Base-by-base conservation (phyloP, 2,113 vertebrate genomes). In the Brevimyrus niger region DNA sequence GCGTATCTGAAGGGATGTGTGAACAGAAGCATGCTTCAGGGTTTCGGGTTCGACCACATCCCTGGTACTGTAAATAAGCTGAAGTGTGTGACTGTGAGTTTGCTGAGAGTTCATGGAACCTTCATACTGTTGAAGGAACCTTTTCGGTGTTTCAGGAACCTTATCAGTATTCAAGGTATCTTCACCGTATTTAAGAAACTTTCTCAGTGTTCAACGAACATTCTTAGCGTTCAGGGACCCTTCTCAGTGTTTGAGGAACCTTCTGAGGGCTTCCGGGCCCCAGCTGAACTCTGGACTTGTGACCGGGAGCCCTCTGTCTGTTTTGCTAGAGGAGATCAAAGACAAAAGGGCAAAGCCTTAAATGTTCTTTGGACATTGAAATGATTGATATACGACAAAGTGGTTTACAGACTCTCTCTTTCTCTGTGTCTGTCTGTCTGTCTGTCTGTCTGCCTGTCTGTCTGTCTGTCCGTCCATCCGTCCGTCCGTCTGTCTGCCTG, bases 241-340 rank as follows among this genome's bases (percentile, higher is more conserved):
- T 19, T 53, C 51, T 53, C 51, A 53, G 51, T 53, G 51, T 53
- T 50, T 3, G 11, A 13, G 48, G 48, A 50, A 50, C 48, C 11
- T 50, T 50, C 48, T 86, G 83, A 55, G 88, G 88, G 55, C 89
- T 90, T 86, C 86, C 69, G 85, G 82, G 82, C 65, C 82, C 15
- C 53, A 23, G 23, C 21, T 61, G 23, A 23, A 61, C 58, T 27
- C 50, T 82, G 83, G 69, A 86, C 88, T 73, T 47, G 44, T 89
- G 17, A 83, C 88, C 88, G 48, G 48, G 48, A 50, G 58, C 46
- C 88, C 46, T 89, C 85, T 50, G 88, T 89, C 27, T 89, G 58
- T 80, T 80, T 58, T 35, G 2, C 65, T 58, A 10, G 53, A 53
- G 23, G n/a, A 86, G 46, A 86, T 84, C 31, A 88, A 80, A 47